Base-by-base conservation (phyloP, 2,113 vertebrate genomes). In the Proteles cristata region DNA sequence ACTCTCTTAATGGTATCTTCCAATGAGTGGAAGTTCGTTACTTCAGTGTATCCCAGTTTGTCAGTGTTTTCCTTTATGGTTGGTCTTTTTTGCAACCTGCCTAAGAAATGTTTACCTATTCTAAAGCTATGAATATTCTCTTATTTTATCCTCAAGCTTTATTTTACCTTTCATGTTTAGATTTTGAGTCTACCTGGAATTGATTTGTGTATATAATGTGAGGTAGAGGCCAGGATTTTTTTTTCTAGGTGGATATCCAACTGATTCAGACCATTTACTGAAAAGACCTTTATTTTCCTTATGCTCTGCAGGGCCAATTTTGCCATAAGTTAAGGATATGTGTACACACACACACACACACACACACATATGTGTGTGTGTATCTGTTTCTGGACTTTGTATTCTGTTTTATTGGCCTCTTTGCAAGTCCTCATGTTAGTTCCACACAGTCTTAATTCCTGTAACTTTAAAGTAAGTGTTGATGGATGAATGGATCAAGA, bases 91-190 rank as follows among this genome's bases (percentile, higher is more conserved):
- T 61, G n/a, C 61, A 86, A 69, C 14, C 87, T 79, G 66, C 79
- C 81, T 93, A 53, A 45, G 55, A 93, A 93, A 79, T 50, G 31
- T 88, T 74, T 86, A 61, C 61, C 90, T 88, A 28, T 71, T 92
- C 39, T 48, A 86, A 90, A 28, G 3, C 19, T 25, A 65, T 66
- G 53, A 85, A n/a, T 92, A 88, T 68, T 71, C 25, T 69, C 73
- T 87, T 74, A 33, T 83, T 79, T 97, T 77, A 61, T 79, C 23
- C 71, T 88, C 11, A 80, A 35, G 81, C 11, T 83, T 82, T 63
- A 31, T 79, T 86, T 83, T 35, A 68, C 15, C 14, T 84, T 91
- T 85, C 35, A 45, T 15, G 48, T 28, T 69, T 58, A 74, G 63
- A 33, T 88, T 55, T 91, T 39, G 5, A 39, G 23, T 79, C 74